Evolutionary conservation across 2,113 vertebrate species (phyloP).

Genomic region (Pogona vitticeps): DNA sequence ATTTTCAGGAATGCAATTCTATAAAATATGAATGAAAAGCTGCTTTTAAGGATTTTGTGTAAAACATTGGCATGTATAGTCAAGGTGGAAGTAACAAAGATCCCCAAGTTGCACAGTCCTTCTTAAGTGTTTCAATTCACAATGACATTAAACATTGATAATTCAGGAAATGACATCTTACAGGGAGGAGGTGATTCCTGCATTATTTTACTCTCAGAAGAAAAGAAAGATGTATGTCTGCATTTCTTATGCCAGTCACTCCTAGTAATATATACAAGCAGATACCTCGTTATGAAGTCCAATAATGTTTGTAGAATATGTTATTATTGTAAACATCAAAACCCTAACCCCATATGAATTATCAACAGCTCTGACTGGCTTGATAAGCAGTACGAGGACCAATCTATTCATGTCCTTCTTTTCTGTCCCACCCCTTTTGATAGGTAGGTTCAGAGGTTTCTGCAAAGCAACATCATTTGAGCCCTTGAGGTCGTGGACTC

Average conservation of each 20-base stretch:
- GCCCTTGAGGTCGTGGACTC: too few relatives aligned
- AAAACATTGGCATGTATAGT: slow-evolving; percentile 14
- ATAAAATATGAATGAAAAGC: slow-evolving; percentile 27
- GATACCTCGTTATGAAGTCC: background rate
- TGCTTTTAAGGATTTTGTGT: slow-evolving; percentile 27
- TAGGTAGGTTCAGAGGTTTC: background rate
- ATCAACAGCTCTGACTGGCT: background rate
- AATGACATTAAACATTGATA: background rate
- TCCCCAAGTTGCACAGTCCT: slow-evolving; percentile 21
- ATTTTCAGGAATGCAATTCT: slow-evolving; percentile 38
- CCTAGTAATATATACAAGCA: background rate
- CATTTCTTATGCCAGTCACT: too few relatives aligned
- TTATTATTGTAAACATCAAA: background rate
- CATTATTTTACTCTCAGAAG: background rate
- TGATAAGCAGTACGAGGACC: background rate
- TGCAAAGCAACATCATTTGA: background rate
- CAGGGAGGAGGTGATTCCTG: background rate
- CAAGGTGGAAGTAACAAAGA: background rate
- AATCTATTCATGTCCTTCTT: background rate
- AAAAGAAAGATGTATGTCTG: background rate
- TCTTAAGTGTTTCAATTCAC: slow-evolving; percentile 24
- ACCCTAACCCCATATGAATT: background rate
- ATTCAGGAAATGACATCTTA: background rate
- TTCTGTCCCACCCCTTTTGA: background rate
- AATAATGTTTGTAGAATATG: background rate